Base-by-base conservation (phyloP, 2,797 vertebrate species). In the Loriculus beryllinus region DNA sequence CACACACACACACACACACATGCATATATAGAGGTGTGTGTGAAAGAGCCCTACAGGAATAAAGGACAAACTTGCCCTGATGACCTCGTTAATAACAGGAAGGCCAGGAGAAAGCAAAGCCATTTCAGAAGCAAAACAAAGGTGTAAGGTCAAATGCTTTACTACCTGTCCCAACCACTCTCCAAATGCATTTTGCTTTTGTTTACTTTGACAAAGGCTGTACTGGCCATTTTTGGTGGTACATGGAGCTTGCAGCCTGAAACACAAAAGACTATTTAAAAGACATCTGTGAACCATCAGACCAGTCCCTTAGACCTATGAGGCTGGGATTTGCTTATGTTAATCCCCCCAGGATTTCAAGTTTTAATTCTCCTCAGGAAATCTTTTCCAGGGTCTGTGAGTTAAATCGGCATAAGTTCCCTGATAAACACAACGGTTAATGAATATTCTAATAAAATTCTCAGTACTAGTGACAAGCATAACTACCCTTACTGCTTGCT, bases 321-420 rank as follows among this genome's bases (percentile, higher is more conserved):
- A 9, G 29, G 13, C 14, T 68, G 45, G 49, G 25, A 72, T 92
- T 86, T 90, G 19, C 40, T 64, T 40, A 74, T 70, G 62, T 81
- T 87, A 88, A 90, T 90, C 48, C 16, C 18, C 8, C n/a, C 0
- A 3, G 45, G 69, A 88, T 85, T 90, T 88, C 75, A 90, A 35
- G 33, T 52, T 82, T 82, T 78, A 75, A 64, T 94, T 88, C 86
- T 83, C 56, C 33, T 69, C 25, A 33, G 68, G 65, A 92, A 75
- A 71, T 85, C 51, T 85, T 74, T 91, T 74, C 48, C 23, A 75
- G 33, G 17, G 33, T 86, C 40, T 42, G 62, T 35, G 40, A 60
- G 20, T 84, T 90, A 56, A 84, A 40, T 31, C 49, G 14, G 19
- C 54, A 16, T 4, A 51, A 75, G 20, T 64, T 82, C 29, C 54